Base-by-base conservation (phyloP, 2,113 vertebrate species). In the Calyptommatus sinebrachiatus region DNA sequence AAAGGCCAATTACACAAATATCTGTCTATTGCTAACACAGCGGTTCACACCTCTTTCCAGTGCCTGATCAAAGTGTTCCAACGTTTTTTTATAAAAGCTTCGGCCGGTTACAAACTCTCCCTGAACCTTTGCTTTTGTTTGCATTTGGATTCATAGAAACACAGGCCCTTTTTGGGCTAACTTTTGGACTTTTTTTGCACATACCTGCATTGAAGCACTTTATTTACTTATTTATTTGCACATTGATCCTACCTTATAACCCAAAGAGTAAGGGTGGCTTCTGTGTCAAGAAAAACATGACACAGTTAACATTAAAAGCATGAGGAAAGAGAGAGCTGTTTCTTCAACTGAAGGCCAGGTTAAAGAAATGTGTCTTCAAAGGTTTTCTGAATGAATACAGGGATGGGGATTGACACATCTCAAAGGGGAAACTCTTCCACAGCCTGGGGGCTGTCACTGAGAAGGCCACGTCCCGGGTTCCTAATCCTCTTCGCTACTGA, bases 1-100 rank as follows among this genome's bases (percentile, higher is more conserved):
- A 99, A 97, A 98, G 96, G 94, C 93, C 96, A 96, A 97, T 97
- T 97, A 96, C 96, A 98, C 97, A 98, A 97, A 97, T 97, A 97
- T 97, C 97, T 97, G 96, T 97, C 98, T 97, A 96, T 98, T 96
- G 97, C 96, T 77, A 93, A 94, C 94, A 94, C 90, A 85, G 91
- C 90, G 93, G 94, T 94, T 96, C 95, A 94, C 95, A 95, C 96
- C 96, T 96, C 95, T 95, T 94, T 94, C 94, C 94, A 95, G 93
- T 92, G 94, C 79, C 53, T 83, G 89, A 94, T 94, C 94, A 95
- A 92, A 93, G 93, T 87, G 89, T 90, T 92, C 93, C 93, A 92
- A 92, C 91, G 91, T 94, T 94, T 94, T 93, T 91, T 94, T 93
- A 94, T 93, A 92, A 94, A 95, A 94, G 93, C 89, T 89, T 89